Percentiles rank a stretch among this genome's conserved stretches.
Conservation (phyloP, 1,140 invertebrate species). For the Meteorus sp. region DNA sequence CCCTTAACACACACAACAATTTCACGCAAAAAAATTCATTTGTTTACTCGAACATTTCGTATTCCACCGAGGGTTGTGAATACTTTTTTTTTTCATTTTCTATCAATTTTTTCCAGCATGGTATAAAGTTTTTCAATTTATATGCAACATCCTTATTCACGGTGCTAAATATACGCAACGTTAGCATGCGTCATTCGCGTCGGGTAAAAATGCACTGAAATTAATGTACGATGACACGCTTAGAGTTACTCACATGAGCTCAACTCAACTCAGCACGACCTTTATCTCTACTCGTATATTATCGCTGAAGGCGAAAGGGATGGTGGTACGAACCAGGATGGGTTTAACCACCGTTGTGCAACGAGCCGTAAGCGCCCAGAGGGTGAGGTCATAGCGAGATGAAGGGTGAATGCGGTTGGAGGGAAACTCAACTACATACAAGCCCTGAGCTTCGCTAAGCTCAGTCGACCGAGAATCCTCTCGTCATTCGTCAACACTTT, state of each 20-base stretch:
- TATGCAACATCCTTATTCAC: too few species aligned
- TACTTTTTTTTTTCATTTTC: too few species aligned
- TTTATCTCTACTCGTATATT: background rate
- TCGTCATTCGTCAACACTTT: background rate
- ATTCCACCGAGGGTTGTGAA: too few species aligned
- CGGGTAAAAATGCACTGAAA: background rate
- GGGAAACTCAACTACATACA: background rate
- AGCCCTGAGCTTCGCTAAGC: background rate
- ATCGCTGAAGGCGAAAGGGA: background rate
- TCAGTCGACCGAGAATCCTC: background rate
- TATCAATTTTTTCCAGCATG: too few species aligned
- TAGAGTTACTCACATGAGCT: too few species aligned
- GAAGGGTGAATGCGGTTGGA: background rate
- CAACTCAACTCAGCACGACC: too few species aligned
- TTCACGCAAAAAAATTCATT: background rate
- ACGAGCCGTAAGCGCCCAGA: background rate
- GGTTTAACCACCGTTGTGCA: constrained; percentile 10
- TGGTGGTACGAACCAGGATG: background rate
- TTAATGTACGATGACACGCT: background rate
- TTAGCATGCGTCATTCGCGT: too few species aligned
- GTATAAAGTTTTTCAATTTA: too few species aligned
- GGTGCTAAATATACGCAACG: too few species aligned
- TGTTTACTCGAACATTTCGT: too few species aligned
- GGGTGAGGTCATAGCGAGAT: background rate
- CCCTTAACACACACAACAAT: too few species aligned